phyloP scores from a whole-genome alignment of 53 echinoderm and acorn worm species.

The Zoroaster sp. region DNA sequence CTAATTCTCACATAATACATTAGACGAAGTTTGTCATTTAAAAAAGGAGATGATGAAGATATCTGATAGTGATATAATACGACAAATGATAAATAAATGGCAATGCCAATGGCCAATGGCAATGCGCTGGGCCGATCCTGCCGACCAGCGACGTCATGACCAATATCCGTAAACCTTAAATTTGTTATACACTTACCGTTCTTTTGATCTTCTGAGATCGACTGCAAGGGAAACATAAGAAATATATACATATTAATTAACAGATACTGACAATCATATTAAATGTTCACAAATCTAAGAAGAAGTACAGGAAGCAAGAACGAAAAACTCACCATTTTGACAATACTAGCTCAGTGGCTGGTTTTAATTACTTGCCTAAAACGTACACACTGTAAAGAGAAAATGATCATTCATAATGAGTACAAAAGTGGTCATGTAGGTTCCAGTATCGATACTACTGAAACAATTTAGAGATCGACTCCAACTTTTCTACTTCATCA shows the following conservation, averaged over 20 bases:
- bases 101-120: no score
- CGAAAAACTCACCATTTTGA: neutral
- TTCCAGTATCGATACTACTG: no score
- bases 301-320: neutral
- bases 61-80: no score
- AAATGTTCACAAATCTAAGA: neutral
- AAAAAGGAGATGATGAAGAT: no score
- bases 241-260: neutral
- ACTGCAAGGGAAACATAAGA: slow-evolving; percentile 25
- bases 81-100: no score
- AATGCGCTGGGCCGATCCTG: no score
- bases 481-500: no score
- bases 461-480: no score
- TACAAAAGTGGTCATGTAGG: neutral
- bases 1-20: no score
- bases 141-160: no score
- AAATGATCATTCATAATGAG: neutral
- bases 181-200: slow-evolving; percentile 12
- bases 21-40: no score
- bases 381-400: neutral
- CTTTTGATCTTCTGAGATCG: slow-evolving; percentile 45
- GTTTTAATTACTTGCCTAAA: neutral
- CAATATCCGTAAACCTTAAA: no score
- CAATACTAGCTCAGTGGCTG: neutral
- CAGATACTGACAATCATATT: neutral